These are phyloP conservation scores for Podargus strigoides DNA, from an alignment of 2,797 vertebrate genomes.

Conservation along the genomic window DNA sequence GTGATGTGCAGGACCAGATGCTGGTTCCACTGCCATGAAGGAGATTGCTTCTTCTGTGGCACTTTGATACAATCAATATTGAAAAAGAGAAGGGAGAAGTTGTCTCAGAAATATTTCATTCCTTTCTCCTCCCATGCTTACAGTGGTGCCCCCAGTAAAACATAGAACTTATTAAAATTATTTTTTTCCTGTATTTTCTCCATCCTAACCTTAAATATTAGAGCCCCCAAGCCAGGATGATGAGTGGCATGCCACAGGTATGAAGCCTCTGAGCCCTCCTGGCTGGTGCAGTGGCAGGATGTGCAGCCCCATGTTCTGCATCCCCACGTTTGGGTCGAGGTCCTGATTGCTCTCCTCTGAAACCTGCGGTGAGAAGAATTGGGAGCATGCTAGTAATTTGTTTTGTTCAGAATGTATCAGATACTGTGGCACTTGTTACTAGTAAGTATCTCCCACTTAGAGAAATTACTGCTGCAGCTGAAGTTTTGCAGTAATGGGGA, in stretches of 20 bases:
- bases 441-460: not conserved
- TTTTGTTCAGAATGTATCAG: not conserved
- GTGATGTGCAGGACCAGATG: not conserved
- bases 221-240: conserved; percentile 56
- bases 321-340: not conserved
- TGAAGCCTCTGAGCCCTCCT: not conserved
- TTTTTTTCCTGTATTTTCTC: conserved; percentile 7
- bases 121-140: not conserved
- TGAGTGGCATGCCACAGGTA: conserved; percentile 45
- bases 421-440: not conserved
- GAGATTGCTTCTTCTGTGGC: no score
- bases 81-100: not conserved
- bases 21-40: not conserved
- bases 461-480: not conserved
- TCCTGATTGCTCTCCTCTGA: not conserved
- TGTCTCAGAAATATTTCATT: not conserved
- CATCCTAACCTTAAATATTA: conserved; percentile 25
- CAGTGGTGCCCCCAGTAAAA: not conserved
- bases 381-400: not conserved
- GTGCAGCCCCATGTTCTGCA: rapidly evolving
- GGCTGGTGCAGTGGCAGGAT: not conserved
- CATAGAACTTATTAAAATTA: not conserved
- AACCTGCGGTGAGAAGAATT: not conserved
- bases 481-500: not conserved
- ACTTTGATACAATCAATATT: no score